Base-by-base conservation (phyloP, 2,797 vertebrate genomes). In the Emys orbicularis region DNA sequence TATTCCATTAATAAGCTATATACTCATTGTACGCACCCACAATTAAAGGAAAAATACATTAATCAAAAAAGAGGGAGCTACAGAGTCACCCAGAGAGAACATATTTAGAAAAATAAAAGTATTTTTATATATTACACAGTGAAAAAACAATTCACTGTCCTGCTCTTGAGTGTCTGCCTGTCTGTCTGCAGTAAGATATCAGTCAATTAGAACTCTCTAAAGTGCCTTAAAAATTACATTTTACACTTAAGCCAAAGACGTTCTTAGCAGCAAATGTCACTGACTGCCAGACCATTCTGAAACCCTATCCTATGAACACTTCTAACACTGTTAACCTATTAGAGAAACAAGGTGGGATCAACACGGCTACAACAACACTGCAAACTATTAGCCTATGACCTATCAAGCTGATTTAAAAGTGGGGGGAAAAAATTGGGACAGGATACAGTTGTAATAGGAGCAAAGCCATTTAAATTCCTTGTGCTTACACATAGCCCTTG, bases 11-110 rank as follows among this genome's bases (percentile, higher is more conserved):
- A 79, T 93, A 53, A 1, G 1, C 56, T 83, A 27, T 1, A 4
- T 3, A 76, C 44, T 89, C 0, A 0, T 81, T 37, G 59, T 12
- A 49, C 89, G 68, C 1, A 1, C 0, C 2, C 29, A 0, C 5
- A 6, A 23, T 37, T 37, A 19, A n/a, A n/a, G 54, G 53, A 21
- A 59, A 79, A 27, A 5, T 10, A 29, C 8, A 18, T 18, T 2
- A 11, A 52, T n/a, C 2, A 79, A 56, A 86, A 31, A 81, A 29
- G 0, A 2, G n/a, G 50, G 91, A 89, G 41, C 92, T 0, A 0
- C 21, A 31, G 15, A 50, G 0, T 0, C 5, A 27, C 11, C 44
- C 80, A 4, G 8, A 25, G 49, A 50, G 34, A 87, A 84, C 8
- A 1, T 11, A 12, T 81, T 57, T 80, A 25, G 8, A 34, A 52